Conservation (phyloP, 2,888 invertebrate genomes). For the Leucophenga maculata region DNA sequence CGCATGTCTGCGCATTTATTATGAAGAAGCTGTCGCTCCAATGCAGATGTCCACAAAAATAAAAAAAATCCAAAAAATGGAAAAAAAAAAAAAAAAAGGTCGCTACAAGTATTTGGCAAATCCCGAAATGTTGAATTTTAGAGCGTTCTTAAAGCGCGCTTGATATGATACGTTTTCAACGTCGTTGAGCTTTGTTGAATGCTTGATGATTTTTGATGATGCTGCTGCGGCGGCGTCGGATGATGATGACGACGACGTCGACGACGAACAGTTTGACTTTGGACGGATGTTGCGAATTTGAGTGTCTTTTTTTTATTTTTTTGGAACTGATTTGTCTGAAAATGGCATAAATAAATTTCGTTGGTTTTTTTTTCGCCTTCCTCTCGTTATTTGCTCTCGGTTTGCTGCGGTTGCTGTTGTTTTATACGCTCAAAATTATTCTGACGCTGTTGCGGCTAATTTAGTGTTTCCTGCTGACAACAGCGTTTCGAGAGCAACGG, state of each 20-base stretch:
- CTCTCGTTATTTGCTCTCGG: neutral
- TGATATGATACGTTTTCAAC: slow-evolving; percentile 1
- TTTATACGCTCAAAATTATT: slow-evolving; percentile 47
- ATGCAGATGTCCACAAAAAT: slow-evolving; percentile 8
- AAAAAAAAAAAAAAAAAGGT: neutral
- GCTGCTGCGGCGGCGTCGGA: neutral
- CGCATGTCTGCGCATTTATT: slow-evolving; percentile 19
- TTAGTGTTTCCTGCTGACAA: slow-evolving; percentile 67
- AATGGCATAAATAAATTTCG: slow-evolving; percentile 40
- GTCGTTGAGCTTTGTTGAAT: neutral
- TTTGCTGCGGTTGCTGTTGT: neutral
- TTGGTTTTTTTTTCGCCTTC: slow-evolving; percentile 4
- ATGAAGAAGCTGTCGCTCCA: slow-evolving; percentile 4
- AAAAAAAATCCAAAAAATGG: neutral
- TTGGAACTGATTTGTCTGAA: slow-evolving; percentile 53
- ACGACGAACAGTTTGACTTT: slow-evolving; percentile 13
- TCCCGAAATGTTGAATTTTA: neutral
- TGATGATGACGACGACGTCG: neutral
- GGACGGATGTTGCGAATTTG: slow-evolving; percentile 58
- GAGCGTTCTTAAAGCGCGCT: neutral
- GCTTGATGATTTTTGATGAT: neutral
- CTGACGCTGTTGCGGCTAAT: slow-evolving; percentile 57
- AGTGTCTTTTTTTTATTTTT: slow-evolving; percentile 26
- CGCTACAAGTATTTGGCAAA: neutral
- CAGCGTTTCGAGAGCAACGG: slow-evolving; percentile 48